Evolutionary conservation across 2,797 vertebrate genomes (phyloP).

Genomic region (Morus bassanus): DNA sequence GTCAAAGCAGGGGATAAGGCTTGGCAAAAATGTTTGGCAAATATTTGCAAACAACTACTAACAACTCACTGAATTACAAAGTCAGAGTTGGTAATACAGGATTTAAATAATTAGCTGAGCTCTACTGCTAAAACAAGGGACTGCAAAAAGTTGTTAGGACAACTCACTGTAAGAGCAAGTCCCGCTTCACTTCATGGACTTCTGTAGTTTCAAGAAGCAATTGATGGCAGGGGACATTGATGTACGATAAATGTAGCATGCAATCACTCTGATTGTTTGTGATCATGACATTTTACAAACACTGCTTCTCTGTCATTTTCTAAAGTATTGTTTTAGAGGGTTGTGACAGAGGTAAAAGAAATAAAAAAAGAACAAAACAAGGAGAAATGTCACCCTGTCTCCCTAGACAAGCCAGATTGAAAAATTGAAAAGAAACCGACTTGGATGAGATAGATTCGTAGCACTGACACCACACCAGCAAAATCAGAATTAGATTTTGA

Average conservation of each 20-base stretch:
- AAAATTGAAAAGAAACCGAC: constrained; percentile 48
- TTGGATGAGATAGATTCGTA: constrained; percentile 1
- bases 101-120: background rate
- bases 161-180: background rate
- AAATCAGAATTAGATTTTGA: constrained; percentile 47
- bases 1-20: background rate
- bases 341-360: constrained; percentile 60
- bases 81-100: background rate
- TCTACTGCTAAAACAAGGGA: background rate
- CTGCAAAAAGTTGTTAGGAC: background rate
- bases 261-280: constrained; percentile 66
- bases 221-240: constrained; percentile 30
- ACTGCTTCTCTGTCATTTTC: constrained; percentile 73
- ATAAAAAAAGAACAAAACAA: background rate
- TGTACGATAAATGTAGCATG: constrained; percentile 67
- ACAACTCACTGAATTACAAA: background rate
- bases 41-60: background rate
- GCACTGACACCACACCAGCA: background rate
- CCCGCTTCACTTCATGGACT: background rate
- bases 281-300: constrained; percentile 74
- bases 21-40: background rate
- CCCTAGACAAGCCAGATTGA: constrained; percentile 53
- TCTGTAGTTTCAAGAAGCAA: constrained; percentile 8
- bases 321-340: constrained; percentile 68
- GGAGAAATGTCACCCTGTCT: constrained; percentile 62